phyloP scores from a whole-genome alignment of 2,797 vertebrate species.

The Gymnothorax reevesii region DNA sequence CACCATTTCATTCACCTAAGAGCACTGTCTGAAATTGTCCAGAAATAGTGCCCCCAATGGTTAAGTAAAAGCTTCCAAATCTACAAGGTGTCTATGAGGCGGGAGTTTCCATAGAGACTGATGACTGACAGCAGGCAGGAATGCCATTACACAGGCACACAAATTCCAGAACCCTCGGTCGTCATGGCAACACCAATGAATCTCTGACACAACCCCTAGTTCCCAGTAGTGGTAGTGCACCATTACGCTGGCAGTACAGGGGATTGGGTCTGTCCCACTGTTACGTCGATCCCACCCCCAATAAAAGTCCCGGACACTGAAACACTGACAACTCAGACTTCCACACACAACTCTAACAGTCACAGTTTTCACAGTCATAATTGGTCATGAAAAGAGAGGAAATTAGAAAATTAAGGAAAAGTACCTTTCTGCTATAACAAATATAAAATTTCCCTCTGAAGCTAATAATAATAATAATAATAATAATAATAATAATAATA shows the following conservation, averaged over 20 bases:
- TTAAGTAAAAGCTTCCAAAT: slow-evolving; percentile 12
- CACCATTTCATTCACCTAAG: slow-evolving; percentile 15
- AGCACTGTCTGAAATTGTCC: slow-evolving; percentile 30
- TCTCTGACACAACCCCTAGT: background rate
- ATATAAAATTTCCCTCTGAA: slow-evolving; percentile 38
- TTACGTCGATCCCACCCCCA: background rate
- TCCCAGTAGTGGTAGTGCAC: background rate
- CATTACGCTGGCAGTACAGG: background rate
- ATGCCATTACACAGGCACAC: background rate
- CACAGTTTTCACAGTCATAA: slow-evolving; percentile 43
- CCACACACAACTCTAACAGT: slow-evolving; percentile 25
- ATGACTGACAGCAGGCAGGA: background rate
- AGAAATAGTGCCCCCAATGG: slow-evolving; percentile 25
- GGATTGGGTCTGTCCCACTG: background rate
- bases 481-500: slow-evolving; percentile 34
- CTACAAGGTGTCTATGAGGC: slow-evolving; percentile 15
- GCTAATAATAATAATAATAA: slow-evolving; percentile 35
- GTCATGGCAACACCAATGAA: slow-evolving; percentile 2
- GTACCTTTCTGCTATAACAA: slow-evolving; percentile 49
- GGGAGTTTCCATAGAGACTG: slow-evolving; percentile 24
- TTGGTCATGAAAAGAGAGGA: slow-evolving; percentile 40
- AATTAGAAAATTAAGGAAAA: slow-evolving; percentile 33
- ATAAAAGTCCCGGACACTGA: background rate
- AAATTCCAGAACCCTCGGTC: background rate
- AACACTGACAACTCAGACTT: slow-evolving; percentile 11